phyloP scores from a whole-genome alignment of 2,113 vertebrate genomes.

The Neogobius melanostomus region DNA sequence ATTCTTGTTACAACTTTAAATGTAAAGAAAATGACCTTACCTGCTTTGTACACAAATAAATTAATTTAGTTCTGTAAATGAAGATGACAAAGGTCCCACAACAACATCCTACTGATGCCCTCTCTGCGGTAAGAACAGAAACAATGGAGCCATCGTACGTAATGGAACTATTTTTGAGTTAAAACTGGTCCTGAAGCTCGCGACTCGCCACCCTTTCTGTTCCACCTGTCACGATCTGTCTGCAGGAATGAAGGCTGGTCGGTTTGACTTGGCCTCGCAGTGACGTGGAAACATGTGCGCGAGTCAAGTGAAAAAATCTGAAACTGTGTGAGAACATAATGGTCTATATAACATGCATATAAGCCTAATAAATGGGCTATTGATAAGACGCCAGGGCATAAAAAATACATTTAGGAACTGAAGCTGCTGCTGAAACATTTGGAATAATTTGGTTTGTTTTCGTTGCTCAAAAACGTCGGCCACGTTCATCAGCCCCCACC shows the following conservation, averaged over 20 bases:
- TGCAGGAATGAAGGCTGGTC: slow-evolving; percentile 68
- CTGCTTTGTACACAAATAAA: slow-evolving; percentile 20
- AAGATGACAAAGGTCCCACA: slow-evolving; percentile 2
- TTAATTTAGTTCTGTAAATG: slow-evolving; percentile 15
- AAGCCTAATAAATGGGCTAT: no score
- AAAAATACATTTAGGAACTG: no score
- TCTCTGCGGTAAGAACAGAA: slow-evolving; percentile 2
- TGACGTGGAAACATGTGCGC: no score
- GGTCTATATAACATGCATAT: no score
- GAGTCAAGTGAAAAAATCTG: background rate
- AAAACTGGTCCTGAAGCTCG: slow-evolving; percentile 1
- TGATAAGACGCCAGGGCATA: no score
- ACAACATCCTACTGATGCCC: slow-evolving; percentile 39
- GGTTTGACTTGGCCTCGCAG: slow-evolving; percentile 41
- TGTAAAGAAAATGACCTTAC: slow-evolving; percentile 28
- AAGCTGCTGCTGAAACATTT: no score
- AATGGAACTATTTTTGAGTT: slow-evolving; percentile 30
- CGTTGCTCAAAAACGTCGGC: background rate
- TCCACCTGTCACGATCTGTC: slow-evolving; percentile 28
- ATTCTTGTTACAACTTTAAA: background rate
- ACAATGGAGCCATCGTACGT: slow-evolving; percentile 18
- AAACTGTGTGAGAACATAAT: background rate
- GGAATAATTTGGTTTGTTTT: no score
- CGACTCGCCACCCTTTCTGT: slow-evolving; percentile 31
- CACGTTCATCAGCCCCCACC: background rate